These are phyloP conservation scores for Semotilus atromaculatus DNA, from an alignment of 2,797 vertebrate genomes.

Conservation along the genomic window DNA sequence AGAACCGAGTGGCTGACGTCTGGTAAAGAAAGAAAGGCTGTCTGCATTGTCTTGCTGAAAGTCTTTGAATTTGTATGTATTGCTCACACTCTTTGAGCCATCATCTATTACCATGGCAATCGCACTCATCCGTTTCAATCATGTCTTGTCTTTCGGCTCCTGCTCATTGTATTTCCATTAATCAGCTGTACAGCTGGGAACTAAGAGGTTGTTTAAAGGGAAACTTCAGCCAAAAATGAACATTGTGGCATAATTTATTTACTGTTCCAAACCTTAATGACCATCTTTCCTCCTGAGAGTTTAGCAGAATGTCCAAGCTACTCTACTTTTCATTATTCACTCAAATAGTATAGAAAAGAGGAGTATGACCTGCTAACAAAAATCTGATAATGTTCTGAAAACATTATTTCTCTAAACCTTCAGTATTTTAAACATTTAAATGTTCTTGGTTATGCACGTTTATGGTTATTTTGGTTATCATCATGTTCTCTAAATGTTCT, in stretches of 20 bases:
- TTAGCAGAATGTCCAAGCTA: background rate
- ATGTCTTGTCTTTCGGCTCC: background rate
- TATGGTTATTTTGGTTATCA: background rate
- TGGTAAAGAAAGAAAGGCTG: background rate
- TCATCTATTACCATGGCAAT: constrained; percentile 67
- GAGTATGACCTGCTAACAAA: background rate
- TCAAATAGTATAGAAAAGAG: background rate
- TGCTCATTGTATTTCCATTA: constrained; percentile 5
- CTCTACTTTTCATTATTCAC: background rate
- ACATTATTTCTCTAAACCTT: background rate
- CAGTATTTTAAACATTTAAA: background rate
- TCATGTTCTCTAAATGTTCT: background rate
- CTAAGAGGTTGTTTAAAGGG: background rate
- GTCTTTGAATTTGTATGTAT: constrained; percentile 41
- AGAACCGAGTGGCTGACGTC: background rate
- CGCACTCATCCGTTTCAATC: constrained; percentile 60
- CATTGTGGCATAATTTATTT: background rate
- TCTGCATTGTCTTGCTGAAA: background rate
- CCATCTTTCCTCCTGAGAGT: background rate
- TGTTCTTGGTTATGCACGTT: background rate
- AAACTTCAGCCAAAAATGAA: background rate
- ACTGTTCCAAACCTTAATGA: background rate
- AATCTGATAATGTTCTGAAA: background rate
- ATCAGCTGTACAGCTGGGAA: background rate
- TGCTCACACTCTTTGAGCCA: constrained; percentile 44